Conservation (phyloP, 2,797 vertebrate genomes). For the Streptopelia turtur region DNA sequence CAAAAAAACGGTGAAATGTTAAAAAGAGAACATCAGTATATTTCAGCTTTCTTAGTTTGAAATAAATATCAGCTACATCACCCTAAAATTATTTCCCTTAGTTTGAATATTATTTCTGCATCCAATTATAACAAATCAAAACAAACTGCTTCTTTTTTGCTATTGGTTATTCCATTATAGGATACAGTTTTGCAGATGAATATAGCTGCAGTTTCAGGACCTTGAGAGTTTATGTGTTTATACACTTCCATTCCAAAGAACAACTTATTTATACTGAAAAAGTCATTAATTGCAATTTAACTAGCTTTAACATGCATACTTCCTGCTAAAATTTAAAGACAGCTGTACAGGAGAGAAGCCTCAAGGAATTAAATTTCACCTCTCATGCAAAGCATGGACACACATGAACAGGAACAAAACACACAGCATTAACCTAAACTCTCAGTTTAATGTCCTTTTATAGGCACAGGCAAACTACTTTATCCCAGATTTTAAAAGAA, state of each 20-base stretch:
- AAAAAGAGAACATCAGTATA: neutral
- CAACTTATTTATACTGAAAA: neutral
- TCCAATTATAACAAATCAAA: fast-evolving
- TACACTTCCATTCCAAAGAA: neutral
- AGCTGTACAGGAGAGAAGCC: neutral
- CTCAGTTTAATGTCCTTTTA: neutral
- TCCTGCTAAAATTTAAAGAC: neutral
- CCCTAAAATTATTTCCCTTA: neutral
- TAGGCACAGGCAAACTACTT: neutral
- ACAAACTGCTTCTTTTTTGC: neutral
- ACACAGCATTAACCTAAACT: neutral
- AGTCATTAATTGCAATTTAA: neutral
- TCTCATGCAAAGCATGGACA: neutral
- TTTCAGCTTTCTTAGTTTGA: neutral
- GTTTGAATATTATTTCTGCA: neutral
- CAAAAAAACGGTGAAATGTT: neutral
- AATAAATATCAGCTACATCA: neutral
- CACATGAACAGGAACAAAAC: neutral
- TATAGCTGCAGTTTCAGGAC: neutral
- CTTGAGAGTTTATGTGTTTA: neutral
- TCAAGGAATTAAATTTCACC: neutral
- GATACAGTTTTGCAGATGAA: neutral
- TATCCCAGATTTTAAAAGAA: neutral
- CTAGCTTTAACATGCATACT: neutral
- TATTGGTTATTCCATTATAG: neutral